Conservation (phyloP, 92 coral and sea anemone species). For the Plumapathes pennacea region DNA sequence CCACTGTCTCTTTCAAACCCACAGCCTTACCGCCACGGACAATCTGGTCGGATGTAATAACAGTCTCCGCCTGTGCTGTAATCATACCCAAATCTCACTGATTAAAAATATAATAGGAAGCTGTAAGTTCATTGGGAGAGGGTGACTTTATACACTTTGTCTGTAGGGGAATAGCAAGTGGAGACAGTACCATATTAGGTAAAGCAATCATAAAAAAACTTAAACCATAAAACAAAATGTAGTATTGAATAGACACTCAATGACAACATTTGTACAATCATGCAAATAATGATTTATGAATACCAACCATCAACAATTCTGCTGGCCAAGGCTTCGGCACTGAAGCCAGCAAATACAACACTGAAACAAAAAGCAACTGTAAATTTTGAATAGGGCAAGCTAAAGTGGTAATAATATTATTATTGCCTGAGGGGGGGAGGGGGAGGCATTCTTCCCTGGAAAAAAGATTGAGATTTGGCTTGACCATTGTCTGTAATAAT, state of each 20-base stretch:
- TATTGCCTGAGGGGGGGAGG: neutral
- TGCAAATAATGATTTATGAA: neutral
- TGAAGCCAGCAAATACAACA: slow-evolving; percentile 99
- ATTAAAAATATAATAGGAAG: neutral
- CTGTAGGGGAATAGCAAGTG: too few species aligned
- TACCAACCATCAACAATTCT: slow-evolving; percentile 91
- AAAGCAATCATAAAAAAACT: too few species aligned
- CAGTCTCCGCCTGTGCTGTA: slow-evolving; percentile 88
- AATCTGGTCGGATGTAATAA: slow-evolving; percentile 92
- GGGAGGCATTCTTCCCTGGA: too few species aligned
- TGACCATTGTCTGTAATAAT: too few species aligned
- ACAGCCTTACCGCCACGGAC: slow-evolving; percentile 83
- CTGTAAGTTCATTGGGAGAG: too few species aligned
- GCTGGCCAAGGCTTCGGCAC: slow-evolving; percentile 94
- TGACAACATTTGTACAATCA: neutral
- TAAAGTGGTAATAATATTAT: neutral
- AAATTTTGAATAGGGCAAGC: too few species aligned
- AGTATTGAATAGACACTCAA: neutral
- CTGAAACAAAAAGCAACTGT: slow-evolving; percentile 29
- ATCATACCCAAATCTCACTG: neutral
- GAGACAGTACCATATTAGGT: too few species aligned
- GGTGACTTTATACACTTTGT: too few species aligned
- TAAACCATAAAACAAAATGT: too few species aligned
- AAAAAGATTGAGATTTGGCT: too few species aligned
- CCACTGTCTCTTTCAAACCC: slow-evolving; percentile 85